Evolutionary conservation across 2,113 vertebrate species (phyloP), one percentile per base, ranked within the genome.

Genomic region (Paralichthys olivaceus): DNA sequence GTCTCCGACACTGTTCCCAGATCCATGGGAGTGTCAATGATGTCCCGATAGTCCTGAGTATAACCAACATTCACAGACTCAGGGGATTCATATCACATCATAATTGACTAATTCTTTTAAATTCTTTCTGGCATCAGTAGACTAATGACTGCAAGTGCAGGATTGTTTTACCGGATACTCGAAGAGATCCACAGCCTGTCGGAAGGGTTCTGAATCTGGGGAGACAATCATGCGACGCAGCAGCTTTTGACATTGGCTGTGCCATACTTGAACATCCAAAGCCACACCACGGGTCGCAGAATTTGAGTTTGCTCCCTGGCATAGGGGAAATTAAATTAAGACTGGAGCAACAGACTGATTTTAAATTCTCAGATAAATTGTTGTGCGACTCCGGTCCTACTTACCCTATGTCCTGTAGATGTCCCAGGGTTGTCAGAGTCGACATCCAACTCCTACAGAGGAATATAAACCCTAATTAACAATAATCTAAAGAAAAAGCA

Each of bases 391-490:
- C 7, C 11, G 17, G 12, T 15, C 12, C 6, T 23, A 28, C 94
- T 96, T 75, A 98, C 97, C 81, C 87, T 90, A 84, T 95, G 95
- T 86, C 97, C 96, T 79, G 96, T 91, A 43, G 97, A 99, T 23
- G 97, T 98, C 75, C 98, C 96, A 15, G 98, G 98, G 70, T 94
- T 97, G 1, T 99, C 97, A 7, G 97, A 99, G 92, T 99, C 98
- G 45, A 98, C 89, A 11, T 98, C 96, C 25, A 96, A 90, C 65
- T 95, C 93, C 96, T 98, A 90, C 86, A 91, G 84, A 78, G n/a
- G 29, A 73, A 55, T 2, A 9, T 0, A 77, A 72, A 71, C 3
- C 9, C 8, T 60, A 17, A 53, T 67, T 1, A 43, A 59, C 13
- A 43, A 7, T 3, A 17, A 49, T n/a, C 4, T 15, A 13, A 43